These are phyloP conservation scores for Hephaestus fuliginosus DNA, from an alignment of 2,797 vertebrate genomes.

Conservation along the genomic window DNA sequence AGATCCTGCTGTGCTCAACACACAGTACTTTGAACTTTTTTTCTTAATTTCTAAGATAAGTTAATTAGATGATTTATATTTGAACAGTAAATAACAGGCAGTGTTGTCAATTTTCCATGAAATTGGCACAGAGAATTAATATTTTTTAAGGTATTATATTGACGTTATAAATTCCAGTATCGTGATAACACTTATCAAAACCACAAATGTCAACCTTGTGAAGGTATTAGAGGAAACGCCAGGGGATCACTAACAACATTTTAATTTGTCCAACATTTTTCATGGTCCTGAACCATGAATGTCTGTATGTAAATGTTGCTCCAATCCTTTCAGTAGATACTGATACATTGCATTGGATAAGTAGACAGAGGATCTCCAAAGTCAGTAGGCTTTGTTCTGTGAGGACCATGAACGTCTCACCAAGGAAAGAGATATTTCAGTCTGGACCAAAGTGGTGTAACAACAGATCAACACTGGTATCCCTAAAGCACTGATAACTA, in stretches of 20 bases:
- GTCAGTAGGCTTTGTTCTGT: background rate
- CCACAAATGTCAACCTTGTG: too few relatives aligned
- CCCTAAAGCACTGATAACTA: background rate
- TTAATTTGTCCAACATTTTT: background rate
- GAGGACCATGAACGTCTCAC: background rate
- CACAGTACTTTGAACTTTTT: too few relatives aligned
- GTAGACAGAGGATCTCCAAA: background rate
- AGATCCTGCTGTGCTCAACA: too few relatives aligned
- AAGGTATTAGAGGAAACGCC: background rate
- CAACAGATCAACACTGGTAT: background rate
- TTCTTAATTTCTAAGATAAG: too few relatives aligned
- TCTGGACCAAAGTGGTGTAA: background rate
- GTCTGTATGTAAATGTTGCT: background rate
- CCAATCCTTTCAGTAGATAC: background rate
- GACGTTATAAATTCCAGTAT: too few relatives aligned
- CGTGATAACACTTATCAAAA: too few relatives aligned
- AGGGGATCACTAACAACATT: background rate
- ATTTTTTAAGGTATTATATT: too few relatives aligned
- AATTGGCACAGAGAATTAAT: too few relatives aligned
- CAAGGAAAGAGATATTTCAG: background rate
- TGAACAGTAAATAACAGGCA: too few relatives aligned
- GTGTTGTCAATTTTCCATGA: too few relatives aligned
- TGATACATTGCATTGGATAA: background rate
- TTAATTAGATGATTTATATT: too few relatives aligned
- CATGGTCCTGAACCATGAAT: background rate